Percentiles rank a stretch among this genome's conserved stretches.
These are phyloP conservation scores for Ahaetulla prasina DNA, from an alignment of 2,113 vertebrate species.

Conservation along the genomic window DNA sequence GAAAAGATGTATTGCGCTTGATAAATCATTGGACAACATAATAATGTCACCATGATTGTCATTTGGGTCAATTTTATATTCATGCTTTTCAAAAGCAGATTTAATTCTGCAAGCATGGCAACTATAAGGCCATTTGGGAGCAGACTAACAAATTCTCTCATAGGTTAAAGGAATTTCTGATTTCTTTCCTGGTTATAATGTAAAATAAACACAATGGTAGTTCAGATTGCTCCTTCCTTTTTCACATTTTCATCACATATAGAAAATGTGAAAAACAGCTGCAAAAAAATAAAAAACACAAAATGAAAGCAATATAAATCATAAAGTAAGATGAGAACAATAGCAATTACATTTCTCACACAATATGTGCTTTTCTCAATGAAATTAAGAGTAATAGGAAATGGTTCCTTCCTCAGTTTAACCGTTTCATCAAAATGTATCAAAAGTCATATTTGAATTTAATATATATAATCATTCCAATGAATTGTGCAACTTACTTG, in stretches of 20 bases:
- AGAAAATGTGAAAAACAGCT: not conserved
- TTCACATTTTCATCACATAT: not conserved
- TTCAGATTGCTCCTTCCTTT: not conserved
- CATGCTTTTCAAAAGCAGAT: not conserved
- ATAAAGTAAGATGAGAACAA: not conserved
- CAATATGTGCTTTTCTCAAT: conserved; percentile 29
- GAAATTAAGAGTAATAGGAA: conserved; percentile 33
- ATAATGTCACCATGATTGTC: not conserved
- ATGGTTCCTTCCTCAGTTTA: conserved; percentile 36
- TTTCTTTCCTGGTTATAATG: not conserved
- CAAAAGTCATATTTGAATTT: conserved; percentile 44
- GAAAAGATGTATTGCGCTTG: not conserved
- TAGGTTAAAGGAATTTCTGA: not conserved
- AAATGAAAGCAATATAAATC: not conserved
- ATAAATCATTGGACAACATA: not conserved
- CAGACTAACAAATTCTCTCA: not conserved
- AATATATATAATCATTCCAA: conserved; percentile 60
- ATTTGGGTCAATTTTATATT: not conserved
- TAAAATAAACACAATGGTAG: not conserved
- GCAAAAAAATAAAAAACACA: not conserved
- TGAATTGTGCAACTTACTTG: conserved; percentile 77
- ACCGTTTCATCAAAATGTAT: conserved; percentile 44
- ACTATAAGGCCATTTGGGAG: not conserved
- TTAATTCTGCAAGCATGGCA: not conserved
- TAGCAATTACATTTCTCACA: conserved; percentile 24